Evolutionary conservation across 2,113 vertebrate species (phyloP), one percentile per base, ranked within the genome.

Genomic region (Ameiurus melas): DNA sequence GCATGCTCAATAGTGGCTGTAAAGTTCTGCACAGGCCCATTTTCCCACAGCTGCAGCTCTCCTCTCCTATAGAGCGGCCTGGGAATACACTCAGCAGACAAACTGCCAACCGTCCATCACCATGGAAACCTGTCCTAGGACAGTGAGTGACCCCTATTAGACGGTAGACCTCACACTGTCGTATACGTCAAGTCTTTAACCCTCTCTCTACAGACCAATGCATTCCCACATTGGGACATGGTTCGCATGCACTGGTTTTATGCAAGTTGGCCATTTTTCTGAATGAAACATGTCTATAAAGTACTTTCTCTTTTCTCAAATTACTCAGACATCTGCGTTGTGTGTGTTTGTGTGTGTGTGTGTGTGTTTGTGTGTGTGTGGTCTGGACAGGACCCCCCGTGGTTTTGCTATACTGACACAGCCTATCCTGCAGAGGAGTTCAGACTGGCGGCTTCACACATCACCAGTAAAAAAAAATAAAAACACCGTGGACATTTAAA

Each of bases 41-140:
- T 62, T 89, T 89, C 90, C 78, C 68, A 85, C 90, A 87, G 86
- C 78, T 85, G 79, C 20, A 86, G 83, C 84, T 87, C 81, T 85
- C 68, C 51, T 83, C 33, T 60, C 1, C 55, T 39, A 77, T 78
- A 89, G 39, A 57, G 27, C 25, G 47, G 80, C 80, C 57, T 86
- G 16, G 83, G 78, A 90, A 90, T 80, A 86, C 85, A 87, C 33
- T 57, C 55, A 58, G 77, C 62, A 84, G 68, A 68, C 79, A 84
- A 81, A 81, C 62, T 82, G 22, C 22, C 43, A 88, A 64, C 17
- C 43, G 82, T 84, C 71, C 85, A 87, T 89, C 86, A 89, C 88
- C 81, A 87, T 68, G 78, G 83, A 64, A 89, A 91, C 88, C 33
- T 85, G 58, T 85, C 68, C 39, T 27, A 16, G 70, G 87, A 90